Percentiles rank a stretch among this genome's conserved stretches.
These are phyloP conservation scores for Siphonodentalium dalli DNA, from an alignment of 2,888 invertebrate species.

Conservation along the genomic window DNA sequence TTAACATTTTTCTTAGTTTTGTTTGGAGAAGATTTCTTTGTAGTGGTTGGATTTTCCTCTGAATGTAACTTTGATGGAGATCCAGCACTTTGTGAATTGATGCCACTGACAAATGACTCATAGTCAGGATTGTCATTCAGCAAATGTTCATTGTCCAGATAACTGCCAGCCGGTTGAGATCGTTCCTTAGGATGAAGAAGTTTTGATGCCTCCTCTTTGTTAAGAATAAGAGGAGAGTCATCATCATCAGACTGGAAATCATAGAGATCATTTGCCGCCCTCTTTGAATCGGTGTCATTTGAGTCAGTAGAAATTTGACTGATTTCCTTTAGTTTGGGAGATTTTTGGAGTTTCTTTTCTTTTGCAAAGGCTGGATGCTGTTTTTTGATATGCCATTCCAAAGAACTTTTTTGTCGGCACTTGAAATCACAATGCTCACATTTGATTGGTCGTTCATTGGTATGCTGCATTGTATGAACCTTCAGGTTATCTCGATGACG, in stretches of 20 bases:
- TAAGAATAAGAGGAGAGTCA: no score
- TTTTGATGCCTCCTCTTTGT: neutral
- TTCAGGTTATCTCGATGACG: constrained; percentile 60
- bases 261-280: constrained; percentile 38
- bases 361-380: constrained; percentile 20
- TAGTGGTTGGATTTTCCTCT: no score
- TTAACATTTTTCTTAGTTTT: no score
- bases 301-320: neutral
- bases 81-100: no score
- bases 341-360: neutral
- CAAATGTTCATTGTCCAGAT: no score
- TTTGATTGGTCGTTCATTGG: constrained; percentile 59
- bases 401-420: constrained; percentile 60
- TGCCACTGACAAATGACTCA: no score
- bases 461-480: constrained; percentile 59
- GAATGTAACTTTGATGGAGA: no score
- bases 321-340: neutral
- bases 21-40: no score
- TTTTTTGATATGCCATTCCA: constrained; percentile 55
- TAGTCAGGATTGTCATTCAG: no score
- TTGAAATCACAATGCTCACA: constrained; percentile 61
- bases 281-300: neutral
- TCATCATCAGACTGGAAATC: constrained; percentile 57
- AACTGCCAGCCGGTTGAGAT: no score
- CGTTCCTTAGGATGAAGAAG: no score